These are phyloP conservation scores for Piliocolobus tephrosceles DNA, from an alignment of 2,113 vertebrate species.

Conservation along the genomic window DNA sequence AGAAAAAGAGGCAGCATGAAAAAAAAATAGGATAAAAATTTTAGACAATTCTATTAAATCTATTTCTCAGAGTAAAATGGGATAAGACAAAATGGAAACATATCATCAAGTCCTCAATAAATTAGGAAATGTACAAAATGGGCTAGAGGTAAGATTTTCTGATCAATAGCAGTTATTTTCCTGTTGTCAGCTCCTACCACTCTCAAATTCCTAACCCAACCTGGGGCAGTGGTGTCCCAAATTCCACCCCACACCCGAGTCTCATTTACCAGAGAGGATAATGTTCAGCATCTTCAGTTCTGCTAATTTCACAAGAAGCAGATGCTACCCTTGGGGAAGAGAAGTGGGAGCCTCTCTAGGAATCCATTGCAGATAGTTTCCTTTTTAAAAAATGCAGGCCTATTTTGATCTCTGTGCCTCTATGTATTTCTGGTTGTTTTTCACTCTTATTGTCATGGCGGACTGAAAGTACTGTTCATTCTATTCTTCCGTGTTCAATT, in stretches of 20 bases:
- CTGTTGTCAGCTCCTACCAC: background rate
- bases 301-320: background rate
- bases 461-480: background rate
- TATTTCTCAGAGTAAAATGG: background rate
- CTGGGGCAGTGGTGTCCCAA: too few relatives aligned
- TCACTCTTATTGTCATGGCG: background rate
- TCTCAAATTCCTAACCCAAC: background rate
- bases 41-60: background rate
- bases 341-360: background rate
- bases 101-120: background rate
- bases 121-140: background rate
- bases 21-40: background rate
- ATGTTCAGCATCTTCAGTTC: background rate
- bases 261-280: background rate
- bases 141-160: background rate
- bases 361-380: background rate
- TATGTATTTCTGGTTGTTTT: background rate
- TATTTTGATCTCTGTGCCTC: background rate
- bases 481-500: background rate
- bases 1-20: background rate
- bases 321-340: background rate
- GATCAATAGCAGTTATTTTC: background rate
- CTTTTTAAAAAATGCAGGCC: background rate
- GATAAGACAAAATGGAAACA: background rate
- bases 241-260: background rate